Base-by-base conservation (phyloP, 92 coral and sea anemone species). In the Siderastrea siderea region DNA sequence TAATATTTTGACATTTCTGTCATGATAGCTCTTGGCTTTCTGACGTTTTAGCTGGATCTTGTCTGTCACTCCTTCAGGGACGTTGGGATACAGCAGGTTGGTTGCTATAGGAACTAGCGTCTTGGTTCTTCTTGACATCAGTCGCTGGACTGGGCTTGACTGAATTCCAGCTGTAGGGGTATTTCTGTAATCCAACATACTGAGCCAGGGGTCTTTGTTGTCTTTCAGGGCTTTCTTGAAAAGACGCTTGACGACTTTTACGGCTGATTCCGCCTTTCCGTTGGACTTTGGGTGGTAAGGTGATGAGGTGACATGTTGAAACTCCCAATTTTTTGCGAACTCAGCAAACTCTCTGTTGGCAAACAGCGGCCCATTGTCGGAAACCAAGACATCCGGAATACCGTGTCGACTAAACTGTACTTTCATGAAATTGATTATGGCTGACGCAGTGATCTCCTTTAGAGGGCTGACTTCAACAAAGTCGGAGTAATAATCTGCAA, bases 391-490 rank as follows among this genome's bases (percentile, higher is more conserved):
- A 64, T 92, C 90, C 2, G 95, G 93, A 38, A 84, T 89, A 16
- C 95, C 88, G 71, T 92, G 93, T 2, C 92, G 80, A 53, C 92
- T 89, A 84, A 92, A 92, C 68, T 83, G 89, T 53, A 43, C 90
- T 60, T 89, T 92, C 61, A 92, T 58, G 82, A 89, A 84, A 49
- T 89, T 75, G 70, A 74, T 84, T 44, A 92, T 55, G 47, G 95
- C 57, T 47, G 78, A 8, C 3, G 95, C 73, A 2, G 89, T 92
- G 44, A 90, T 85, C 17, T 75, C 70, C 17, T 82, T 68, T 38
- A 92, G 93, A 15, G 50, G 86, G 73, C 83, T 77, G 70, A 92
- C 93, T 84, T 92, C 92, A 0, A 92, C 71, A 63, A 78, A 92
- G 79, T 92, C 88, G 19, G 92, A 88, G 86, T 86, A 90, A 71